phyloP scores from a whole-genome alignment of 2,113 vertebrate genomes.

The Raja brachyura region DNA sequence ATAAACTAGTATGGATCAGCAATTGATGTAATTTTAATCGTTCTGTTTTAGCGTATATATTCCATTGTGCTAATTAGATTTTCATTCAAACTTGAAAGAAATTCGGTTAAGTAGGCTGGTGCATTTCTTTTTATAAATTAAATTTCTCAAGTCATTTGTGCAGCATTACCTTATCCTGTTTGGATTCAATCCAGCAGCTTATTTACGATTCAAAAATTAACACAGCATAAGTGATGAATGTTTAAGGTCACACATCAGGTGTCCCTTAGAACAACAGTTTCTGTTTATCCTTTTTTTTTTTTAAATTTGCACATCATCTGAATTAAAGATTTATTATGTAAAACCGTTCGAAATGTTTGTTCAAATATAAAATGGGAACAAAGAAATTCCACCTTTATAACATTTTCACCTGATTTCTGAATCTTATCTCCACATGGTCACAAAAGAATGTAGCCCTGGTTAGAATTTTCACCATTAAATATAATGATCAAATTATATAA shows the following conservation, averaged over 20 bases:
- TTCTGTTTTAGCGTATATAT: not conserved
- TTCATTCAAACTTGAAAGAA: conserved; percentile 1
- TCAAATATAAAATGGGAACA: not conserved
- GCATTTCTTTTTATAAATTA: conserved; percentile 23
- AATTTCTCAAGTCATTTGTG: conserved; percentile 31
- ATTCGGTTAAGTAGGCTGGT: not conserved
- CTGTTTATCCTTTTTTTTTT: conserved; percentile 27
- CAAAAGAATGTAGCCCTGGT: not conserved
- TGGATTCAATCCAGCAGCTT: not conserved
- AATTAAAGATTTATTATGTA: conserved; percentile 27
- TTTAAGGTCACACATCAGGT: conserved; percentile 20
- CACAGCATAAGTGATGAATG: conserved; percentile 21
- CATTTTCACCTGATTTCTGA: not conserved
- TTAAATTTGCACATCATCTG: not conserved
- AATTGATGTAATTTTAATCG: not conserved
- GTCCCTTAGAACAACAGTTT: conserved; percentile 13
- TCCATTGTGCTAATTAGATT: not conserved
- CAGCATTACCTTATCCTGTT: not conserved
- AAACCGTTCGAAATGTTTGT: not conserved
- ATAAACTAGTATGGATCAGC: not conserved
- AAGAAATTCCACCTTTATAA: not conserved
- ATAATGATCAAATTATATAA: not conserved
- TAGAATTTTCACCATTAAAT: not conserved
- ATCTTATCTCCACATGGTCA: not conserved
- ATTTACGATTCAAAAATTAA: conserved; percentile 26